phyloP scores from a whole-genome alignment of 2,113 vertebrate species.

The Arvicanthis niloticus region DNA sequence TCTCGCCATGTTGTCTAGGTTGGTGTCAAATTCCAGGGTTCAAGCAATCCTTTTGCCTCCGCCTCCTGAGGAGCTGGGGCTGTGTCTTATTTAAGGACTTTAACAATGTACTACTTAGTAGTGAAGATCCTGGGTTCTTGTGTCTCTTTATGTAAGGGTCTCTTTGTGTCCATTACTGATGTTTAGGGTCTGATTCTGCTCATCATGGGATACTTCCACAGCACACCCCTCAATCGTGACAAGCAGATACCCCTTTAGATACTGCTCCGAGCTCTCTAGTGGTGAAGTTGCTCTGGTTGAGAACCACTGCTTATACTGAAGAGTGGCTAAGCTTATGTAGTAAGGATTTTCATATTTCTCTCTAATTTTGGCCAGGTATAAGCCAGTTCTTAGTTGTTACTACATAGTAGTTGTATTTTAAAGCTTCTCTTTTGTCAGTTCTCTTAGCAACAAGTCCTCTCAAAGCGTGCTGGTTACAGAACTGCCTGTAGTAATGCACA shows the following conservation, averaged over 20 bases:
- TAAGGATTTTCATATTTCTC: background rate
- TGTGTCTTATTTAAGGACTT: background rate
- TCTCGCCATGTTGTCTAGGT: background rate
- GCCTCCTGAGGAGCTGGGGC: background rate
- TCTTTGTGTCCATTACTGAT: background rate
- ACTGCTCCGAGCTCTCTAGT: background rate
- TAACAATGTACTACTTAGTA: background rate
- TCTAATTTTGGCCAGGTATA: background rate
- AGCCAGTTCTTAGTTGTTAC: conserved; percentile 20
- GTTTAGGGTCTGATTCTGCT: background rate
- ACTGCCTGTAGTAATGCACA: background rate
- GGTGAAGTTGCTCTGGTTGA: background rate
- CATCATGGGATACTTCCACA: background rate
- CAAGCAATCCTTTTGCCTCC: background rate
- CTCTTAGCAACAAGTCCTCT: background rate
- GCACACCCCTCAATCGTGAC: background rate
- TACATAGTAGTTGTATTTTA: background rate
- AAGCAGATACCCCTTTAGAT: background rate
- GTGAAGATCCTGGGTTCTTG: background rate
- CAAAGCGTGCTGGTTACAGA: background rate
- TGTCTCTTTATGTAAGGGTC: background rate
- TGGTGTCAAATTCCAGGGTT: background rate
- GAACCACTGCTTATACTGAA: background rate
- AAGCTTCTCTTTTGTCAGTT: background rate
- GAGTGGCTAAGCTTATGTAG: background rate